Evolutionary conservation across 92 coral and sea anemone genomes (phyloP).

Genomic region (Parazoanthus atlanticus): DNA sequence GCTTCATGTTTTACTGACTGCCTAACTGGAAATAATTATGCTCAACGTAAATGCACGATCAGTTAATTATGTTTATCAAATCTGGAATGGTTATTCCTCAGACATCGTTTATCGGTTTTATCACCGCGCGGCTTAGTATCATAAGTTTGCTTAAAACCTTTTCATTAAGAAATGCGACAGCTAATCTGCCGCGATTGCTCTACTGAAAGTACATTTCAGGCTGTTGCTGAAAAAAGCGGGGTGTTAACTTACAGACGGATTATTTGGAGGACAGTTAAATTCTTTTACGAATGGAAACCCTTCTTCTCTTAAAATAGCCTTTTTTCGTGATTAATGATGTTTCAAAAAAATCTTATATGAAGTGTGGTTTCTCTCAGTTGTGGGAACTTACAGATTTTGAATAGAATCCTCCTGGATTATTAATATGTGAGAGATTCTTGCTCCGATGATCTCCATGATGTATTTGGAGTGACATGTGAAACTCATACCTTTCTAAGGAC

Average conservation of each 20-base stretch:
- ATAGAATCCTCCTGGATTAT: background rate
- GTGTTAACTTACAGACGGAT: constrained; percentile 12
- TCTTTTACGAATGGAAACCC: background rate
- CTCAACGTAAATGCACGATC: background rate
- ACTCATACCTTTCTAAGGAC: background rate
- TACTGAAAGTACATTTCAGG: constrained; percentile 23
- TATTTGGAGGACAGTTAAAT: background rate
- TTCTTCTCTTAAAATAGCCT: background rate
- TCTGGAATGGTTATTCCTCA: background rate
- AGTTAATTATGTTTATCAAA: background rate
- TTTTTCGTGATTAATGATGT: background rate
- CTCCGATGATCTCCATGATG: background rate
- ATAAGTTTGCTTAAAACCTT: constrained; percentile 21
- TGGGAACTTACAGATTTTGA: background rate
- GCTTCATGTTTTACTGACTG: background rate
- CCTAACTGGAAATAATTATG: background rate
- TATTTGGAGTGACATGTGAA: background rate
- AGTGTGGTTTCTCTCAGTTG: background rate
- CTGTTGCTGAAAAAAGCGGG: background rate
- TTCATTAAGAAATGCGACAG: constrained; percentile 15
- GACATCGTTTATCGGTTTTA: constrained; percentile 14
- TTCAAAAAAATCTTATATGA: background rate
- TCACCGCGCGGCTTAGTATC: constrained; percentile 2
- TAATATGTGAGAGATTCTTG: background rate
- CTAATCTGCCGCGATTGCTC: constrained; percentile 17